These are phyloP conservation scores for Anoncus sp. DNA, from an alignment of 2,888 invertebrate species.

Conservation along the genomic window DNA sequence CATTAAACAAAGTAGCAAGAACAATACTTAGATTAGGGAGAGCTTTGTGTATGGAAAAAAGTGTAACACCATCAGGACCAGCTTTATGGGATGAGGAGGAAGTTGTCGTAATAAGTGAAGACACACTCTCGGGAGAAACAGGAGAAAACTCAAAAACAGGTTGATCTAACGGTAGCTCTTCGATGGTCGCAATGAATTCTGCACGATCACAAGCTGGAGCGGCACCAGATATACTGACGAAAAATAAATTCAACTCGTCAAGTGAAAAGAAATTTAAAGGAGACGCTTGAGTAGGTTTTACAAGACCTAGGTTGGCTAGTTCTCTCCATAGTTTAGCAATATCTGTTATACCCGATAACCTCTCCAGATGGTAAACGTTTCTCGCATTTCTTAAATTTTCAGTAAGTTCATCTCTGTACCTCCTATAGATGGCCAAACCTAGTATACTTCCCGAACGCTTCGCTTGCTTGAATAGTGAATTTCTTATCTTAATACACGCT, in stretches of 20 bases:
- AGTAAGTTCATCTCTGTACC: not conserved
- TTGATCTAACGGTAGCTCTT: too few relatives aligned
- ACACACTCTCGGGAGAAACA: too few relatives aligned
- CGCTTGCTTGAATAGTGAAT: not conserved
- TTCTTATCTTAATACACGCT: not conserved
- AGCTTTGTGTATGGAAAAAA: too few relatives aligned
- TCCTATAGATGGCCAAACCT: not conserved
- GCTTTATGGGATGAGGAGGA: too few relatives aligned
- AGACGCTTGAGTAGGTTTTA: not conserved
- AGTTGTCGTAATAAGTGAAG: too few relatives aligned
- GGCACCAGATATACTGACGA: not conserved
- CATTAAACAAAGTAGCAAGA: too few relatives aligned
- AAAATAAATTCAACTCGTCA: not conserved
- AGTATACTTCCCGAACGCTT: constrained; percentile 3
- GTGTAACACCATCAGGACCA: too few relatives aligned
- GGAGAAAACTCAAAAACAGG: too few relatives aligned
- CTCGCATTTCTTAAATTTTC: not conserved
- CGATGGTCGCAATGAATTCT: too few relatives aligned
- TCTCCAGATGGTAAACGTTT: not conserved
- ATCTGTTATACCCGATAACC: not conserved
- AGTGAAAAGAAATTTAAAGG: constrained; percentile 1
- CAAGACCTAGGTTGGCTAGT: not conserved
- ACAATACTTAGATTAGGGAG: too few relatives aligned
- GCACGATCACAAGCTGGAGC: too few relatives aligned
- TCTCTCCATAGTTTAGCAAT: not conserved